Evolutionary conservation across 2,888 invertebrate genomes (phyloP), one percentile per base, ranked within the genome.

Genomic region (Mimas tiliae): DNA sequence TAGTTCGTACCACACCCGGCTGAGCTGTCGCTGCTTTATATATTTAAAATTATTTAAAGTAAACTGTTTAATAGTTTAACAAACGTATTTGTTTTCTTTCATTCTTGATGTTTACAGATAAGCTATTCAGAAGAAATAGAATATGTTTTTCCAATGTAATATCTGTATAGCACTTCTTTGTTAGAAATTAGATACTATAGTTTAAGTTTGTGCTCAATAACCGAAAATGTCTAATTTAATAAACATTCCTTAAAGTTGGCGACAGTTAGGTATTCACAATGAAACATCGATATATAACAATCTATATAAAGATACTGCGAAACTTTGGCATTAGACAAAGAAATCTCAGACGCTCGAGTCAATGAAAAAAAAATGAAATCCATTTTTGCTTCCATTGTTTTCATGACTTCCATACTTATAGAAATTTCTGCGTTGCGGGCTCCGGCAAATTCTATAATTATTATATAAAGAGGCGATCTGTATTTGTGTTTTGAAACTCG

Each of bases 301-400:
- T 38, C 16, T 55, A 55, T 55, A 55, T 58, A 19, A 42, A 12
- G 19, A 19, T 16, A 0, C 4, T 6, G 14, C 27, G 52, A 58
- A 21, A 42, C 19, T 42, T 58, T 58, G 58, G 58, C 58, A 58
- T 42, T 58, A 38, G 38, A 58, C 55, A 58, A 58, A 58, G 42
- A 42, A 42, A 38, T 58, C 58, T 12, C 42, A 12, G 19, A 3
- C 42, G 42, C 19, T 34, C 38, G 11, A 16, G 11, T 55, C 7
- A 58, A 58, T 42, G 38, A 58, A 58, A 58, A 58, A 58, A 9
- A 42, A 58, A 58, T n/a, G n/a, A n/a, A 58, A 42, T 19, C 11
- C 58, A 42, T 58, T 58, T 58, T 38, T 58, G 38, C 55, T 38
- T 0, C 9, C 1, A 16, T 55, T 55, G 34, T 38, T n/a, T 55